Evolutionary conservation across 2,888 invertebrate genomes (phyloP).

Genomic region (Abrostola tripartita): DNA sequence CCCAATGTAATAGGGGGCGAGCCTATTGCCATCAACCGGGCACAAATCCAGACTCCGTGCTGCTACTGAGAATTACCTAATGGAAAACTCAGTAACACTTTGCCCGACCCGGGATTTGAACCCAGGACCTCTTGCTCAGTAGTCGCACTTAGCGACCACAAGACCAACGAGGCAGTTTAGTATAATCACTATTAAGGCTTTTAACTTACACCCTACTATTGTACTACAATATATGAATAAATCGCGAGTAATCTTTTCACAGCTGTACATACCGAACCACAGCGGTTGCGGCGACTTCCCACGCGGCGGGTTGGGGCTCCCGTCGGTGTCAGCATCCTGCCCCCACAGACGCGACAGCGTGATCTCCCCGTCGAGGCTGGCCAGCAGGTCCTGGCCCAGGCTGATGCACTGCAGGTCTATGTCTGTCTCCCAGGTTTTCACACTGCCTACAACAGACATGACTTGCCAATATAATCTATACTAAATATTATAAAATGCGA

Average conservation of each 20-base stretch:
- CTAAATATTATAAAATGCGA: too few relatives aligned
- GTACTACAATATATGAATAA: neutral
- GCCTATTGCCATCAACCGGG: too few relatives aligned
- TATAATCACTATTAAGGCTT: neutral
- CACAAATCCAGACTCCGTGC: too few relatives aligned
- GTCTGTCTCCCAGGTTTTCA: slow-evolving; percentile 89
- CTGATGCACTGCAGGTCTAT: slow-evolving; percentile 89
- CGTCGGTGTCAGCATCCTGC: slow-evolving; percentile 74
- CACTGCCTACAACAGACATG: slow-evolving; percentile 70
- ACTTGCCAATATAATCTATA: neutral
- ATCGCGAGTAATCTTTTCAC: neutral
- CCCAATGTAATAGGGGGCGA: too few relatives aligned
- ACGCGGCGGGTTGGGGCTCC: slow-evolving; percentile 74
- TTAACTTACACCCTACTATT: neutral
- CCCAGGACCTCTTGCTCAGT: too few relatives aligned
- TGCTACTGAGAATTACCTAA: too few relatives aligned
- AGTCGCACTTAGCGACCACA: too few relatives aligned
- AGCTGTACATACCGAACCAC: slow-evolving; percentile 79
- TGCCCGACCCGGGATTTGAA: too few relatives aligned
- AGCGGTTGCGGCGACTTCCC: slow-evolving; percentile 75
- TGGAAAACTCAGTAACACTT: too few relatives aligned
- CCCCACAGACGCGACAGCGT: slow-evolving; percentile 84
- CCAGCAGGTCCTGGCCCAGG: slow-evolving; percentile 89
- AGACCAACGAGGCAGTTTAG: too few relatives aligned
- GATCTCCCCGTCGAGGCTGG: slow-evolving; percentile 84